phyloP scores from a whole-genome alignment of 1,140 invertebrate species.

The Hyles vespertilio region DNA sequence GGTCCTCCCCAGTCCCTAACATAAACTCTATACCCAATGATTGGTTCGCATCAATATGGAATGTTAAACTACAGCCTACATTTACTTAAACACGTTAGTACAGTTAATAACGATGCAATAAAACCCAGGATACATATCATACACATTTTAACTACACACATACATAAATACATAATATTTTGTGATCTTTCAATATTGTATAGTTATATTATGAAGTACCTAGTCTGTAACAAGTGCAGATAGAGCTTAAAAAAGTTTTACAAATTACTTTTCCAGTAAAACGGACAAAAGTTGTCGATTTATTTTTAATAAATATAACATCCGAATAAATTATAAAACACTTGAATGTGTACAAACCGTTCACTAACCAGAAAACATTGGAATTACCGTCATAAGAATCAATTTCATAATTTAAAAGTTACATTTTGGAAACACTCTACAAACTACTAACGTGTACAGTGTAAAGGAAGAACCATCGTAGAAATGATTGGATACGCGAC shows the following conservation, averaged over 20 bases:
- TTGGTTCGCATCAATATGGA: constrained; percentile 41
- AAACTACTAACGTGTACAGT: constrained; percentile 22
- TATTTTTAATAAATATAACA: constrained; percentile 9
- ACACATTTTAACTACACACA: constrained; percentile 8
- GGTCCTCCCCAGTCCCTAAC: not conserved
- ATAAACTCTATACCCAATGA: constrained; percentile 6
- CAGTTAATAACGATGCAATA: constrained; percentile 22
- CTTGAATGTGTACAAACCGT: constrained; percentile 18
- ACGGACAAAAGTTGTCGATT: constrained; percentile 1
- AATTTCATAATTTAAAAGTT: constrained; percentile 26
- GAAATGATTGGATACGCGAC: too few relatives aligned
- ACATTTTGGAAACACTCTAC: constrained; percentile 19
- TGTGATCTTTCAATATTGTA: not conserved
- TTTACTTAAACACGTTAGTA: constrained; percentile 35
- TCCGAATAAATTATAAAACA: constrained; percentile 18
- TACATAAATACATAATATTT: constrained; percentile 7
- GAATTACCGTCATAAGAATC: constrained; percentile 52
- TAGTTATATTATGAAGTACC: constrained; percentile 3
- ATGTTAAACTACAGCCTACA: constrained; percentile 59
- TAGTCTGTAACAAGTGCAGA: constrained; percentile 21
- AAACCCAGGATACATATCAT: constrained; percentile 12
- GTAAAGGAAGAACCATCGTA: constrained; percentile 29
- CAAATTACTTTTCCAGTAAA: not conserved
- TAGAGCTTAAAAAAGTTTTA: not conserved
- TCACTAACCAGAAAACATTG: constrained; percentile 55